phyloP scores from a whole-genome alignment of 2,888 invertebrate species.

The Tetragnatha montana region DNA sequence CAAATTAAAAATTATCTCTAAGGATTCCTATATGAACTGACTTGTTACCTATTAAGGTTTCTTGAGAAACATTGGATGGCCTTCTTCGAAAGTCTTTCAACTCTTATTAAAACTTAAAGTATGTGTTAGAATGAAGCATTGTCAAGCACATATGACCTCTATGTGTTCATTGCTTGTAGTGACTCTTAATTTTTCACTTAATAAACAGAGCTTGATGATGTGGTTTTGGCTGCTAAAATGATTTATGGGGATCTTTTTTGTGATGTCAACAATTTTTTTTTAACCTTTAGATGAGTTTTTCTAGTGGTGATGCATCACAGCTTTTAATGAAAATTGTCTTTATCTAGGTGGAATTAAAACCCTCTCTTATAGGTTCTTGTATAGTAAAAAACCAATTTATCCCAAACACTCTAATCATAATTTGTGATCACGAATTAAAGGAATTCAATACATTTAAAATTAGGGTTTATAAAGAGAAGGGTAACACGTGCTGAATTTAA shows the following conservation, averaged over 20 bases:
- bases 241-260: slow-evolving; percentile 2
- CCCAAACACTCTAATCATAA: too few relatives aligned
- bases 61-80: background rate
- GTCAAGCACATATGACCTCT: slow-evolving; percentile 16
- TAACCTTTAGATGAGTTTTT: too few relatives aligned
- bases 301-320: too few relatives aligned
- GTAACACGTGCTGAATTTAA: too few relatives aligned
- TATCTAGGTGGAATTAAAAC: too few relatives aligned
- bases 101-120: slow-evolving; percentile 24
- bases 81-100: background rate
- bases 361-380: too few relatives aligned
- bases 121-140: slow-evolving; percentile 15
- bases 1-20: slow-evolving; percentile 66
- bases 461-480: too few relatives aligned
- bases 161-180: background rate
- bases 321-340: too few relatives aligned
- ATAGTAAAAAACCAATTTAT: too few relatives aligned
- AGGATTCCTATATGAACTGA: slow-evolving; percentile 43
- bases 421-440: too few relatives aligned
- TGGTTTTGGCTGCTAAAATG: background rate
- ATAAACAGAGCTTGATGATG: slow-evolving; percentile 9
- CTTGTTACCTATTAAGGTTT: slow-evolving; percentile 50
- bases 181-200: slow-evolving; percentile 10
- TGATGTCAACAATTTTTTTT: background rate
- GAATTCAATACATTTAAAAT: too few relatives aligned